Evolutionary conservation across 1,140 invertebrate species (phyloP).

Genomic region (Xylocopa sonorina): DNA sequence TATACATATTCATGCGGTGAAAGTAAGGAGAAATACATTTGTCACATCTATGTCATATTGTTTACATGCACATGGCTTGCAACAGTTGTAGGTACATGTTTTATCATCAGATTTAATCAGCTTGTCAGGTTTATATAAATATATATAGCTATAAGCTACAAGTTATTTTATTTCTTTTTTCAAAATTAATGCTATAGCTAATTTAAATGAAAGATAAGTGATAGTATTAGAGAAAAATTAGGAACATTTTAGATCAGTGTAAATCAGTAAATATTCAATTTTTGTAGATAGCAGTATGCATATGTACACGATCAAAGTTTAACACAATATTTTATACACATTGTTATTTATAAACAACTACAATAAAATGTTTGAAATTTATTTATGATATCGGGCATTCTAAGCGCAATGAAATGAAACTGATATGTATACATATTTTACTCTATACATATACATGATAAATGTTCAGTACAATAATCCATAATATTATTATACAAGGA

Average conservation of each 20-base stretch:
- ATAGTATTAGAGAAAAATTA: not conserved
- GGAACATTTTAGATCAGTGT: not conserved
- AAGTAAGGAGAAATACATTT: not conserved
- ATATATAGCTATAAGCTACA: too few relatives aligned
- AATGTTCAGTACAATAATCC: too few relatives aligned
- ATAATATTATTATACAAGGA: not conserved
- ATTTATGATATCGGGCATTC: too few relatives aligned
- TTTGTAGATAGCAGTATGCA: too few relatives aligned
- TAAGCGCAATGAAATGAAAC: too few relatives aligned
- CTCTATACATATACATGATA: too few relatives aligned
- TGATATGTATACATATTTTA: too few relatives aligned
- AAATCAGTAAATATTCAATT: slow-evolving; percentile 1
- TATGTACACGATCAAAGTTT: too few relatives aligned
- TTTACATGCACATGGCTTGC: not conserved
- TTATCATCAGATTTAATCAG: not conserved
- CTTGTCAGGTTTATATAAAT: not conserved
- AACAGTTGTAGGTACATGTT: not conserved
- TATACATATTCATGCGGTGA: too few relatives aligned
- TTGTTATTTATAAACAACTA: not conserved
- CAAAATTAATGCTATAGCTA: not conserved
- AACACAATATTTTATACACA: not conserved
- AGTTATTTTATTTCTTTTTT: too few relatives aligned
- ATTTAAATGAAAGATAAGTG: not conserved
- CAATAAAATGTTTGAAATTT: too few relatives aligned
- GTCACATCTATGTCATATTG: not conserved